phyloP scores from a whole-genome alignment of 2,888 invertebrate genomes.

The Chrysotoxum bicinctum region DNA sequence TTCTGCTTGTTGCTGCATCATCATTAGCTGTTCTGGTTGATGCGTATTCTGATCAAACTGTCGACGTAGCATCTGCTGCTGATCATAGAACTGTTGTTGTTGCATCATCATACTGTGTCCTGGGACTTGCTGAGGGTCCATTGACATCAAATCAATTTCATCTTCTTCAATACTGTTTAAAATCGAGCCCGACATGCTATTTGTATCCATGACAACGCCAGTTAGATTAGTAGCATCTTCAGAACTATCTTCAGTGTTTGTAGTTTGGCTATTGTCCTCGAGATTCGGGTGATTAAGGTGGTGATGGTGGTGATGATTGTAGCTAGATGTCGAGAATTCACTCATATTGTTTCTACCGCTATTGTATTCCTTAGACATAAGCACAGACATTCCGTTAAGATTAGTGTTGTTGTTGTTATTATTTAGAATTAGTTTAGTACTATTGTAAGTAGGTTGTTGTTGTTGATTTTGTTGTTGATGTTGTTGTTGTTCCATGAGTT shows the following conservation, averaged over 20 bases:
- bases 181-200: conserved; percentile 70
- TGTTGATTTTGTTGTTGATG: conserved; percentile 48
- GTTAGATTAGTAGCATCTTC: conserved; percentile 71
- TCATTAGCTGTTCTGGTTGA: conserved; percentile 70
- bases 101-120: conserved; percentile 71
- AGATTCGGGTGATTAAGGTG: conserved; percentile 58
- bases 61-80: conserved; percentile 70
- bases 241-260: conserved; percentile 69
- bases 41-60: conserved; percentile 73
- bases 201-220: conserved; percentile 65
- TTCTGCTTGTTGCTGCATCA: conserved; percentile 62
- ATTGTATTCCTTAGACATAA: conserved; percentile 65
- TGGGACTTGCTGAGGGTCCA: conserved; percentile 74
- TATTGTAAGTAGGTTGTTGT: conserved; percentile 71
- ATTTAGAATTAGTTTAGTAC: conserved; percentile 64
- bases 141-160: conserved; percentile 61
- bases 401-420: conserved; percentile 72
- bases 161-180: conserved; percentile 71
- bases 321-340: conserved; percentile 52
- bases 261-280: conserved; percentile 67
- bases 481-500: conserved; percentile 52
- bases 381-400: conserved; percentile 62
- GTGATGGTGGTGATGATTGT: conserved; percentile 49
- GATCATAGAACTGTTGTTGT: conserved; percentile 74
- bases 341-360: conserved; percentile 53